A percentile compares a stretch with the other conserved stretches of the same genome.
These are phyloP conservation scores for Nudaria mundana DNA, from an alignment of 2,888 invertebrate genomes.

Conservation along the genomic window DNA sequence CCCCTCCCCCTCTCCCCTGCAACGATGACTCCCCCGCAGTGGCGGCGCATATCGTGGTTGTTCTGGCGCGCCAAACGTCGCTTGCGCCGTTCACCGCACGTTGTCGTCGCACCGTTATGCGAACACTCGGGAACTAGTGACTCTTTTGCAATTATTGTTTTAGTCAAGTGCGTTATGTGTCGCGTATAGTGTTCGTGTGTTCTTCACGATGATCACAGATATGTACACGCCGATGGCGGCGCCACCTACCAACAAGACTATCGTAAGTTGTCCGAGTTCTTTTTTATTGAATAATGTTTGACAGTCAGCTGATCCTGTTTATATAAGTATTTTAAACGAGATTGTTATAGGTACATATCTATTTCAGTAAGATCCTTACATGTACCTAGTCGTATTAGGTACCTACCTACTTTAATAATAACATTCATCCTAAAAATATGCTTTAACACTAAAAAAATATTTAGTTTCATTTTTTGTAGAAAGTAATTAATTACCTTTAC, in stretches of 20 bases:
- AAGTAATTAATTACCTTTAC: no score
- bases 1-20: conserved; percentile 36
- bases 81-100: conserved; percentile 31
- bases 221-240: conserved; percentile 76
- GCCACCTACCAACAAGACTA: conserved; percentile 63
- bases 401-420: no score
- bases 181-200: conserved; percentile 52
- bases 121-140: conserved; percentile 35
- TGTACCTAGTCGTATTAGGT: no score
- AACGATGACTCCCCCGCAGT: conserved; percentile 28
- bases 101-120: conserved; percentile 40
- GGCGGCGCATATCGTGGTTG: conserved; percentile 32
- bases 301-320: conserved; percentile 13
- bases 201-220: conserved; percentile 74
- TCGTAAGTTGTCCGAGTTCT: conserved; percentile 56
- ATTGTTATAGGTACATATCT: no score
- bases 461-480: no score
- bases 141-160: conserved; percentile 21
- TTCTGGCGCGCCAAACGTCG: conserved; percentile 34
- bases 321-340: background rate
- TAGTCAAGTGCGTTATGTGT: conserved; percentile 37
- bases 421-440: no score
- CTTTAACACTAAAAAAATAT: no score
- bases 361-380: no score
- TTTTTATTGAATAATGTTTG: conserved; percentile 20